These are phyloP conservation scores for Clarias batrachus DNA, from an alignment of 2,113 vertebrate genomes.

Conservation along the genomic window DNA sequence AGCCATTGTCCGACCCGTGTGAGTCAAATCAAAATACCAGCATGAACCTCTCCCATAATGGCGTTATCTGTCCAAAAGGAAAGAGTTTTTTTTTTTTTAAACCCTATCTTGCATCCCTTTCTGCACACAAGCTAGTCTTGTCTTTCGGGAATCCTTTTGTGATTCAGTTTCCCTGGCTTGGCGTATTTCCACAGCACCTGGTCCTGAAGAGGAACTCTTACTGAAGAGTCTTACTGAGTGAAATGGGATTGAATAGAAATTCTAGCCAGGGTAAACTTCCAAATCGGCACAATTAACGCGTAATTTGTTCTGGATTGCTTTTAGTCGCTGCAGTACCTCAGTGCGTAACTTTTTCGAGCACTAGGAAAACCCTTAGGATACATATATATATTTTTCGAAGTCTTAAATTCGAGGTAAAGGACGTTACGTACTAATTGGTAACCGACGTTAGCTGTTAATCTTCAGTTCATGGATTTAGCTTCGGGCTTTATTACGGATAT, in stretches of 20 bases:
- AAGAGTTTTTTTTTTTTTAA: constrained; percentile 12
- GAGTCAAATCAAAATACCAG: constrained; percentile 45
- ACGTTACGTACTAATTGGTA: constrained; percentile 35
- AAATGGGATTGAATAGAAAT: constrained; percentile 57
- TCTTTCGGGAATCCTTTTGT: constrained; percentile 28
- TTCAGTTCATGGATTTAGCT: constrained; percentile 43
- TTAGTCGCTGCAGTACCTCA: constrained; percentile 4
- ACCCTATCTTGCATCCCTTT: constrained; percentile 25
- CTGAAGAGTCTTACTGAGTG: constrained; percentile 46
- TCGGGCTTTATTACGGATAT: constrained; percentile 44
- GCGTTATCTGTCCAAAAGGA: constrained; percentile 31
- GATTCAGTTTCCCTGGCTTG: constrained; percentile 38
- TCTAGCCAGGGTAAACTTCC: constrained; percentile 51
- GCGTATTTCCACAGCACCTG: constrained; percentile 51
- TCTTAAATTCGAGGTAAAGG: constrained; percentile 26
- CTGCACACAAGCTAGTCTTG: constrained; percentile 22
- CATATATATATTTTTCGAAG: too few species aligned
- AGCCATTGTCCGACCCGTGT: constrained; percentile 32
- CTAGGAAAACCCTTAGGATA: not conserved
- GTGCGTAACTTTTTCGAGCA: constrained; percentile 6
- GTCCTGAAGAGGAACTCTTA: constrained; percentile 25
- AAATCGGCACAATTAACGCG: constrained; percentile 59
- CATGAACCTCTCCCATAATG: constrained; percentile 28
- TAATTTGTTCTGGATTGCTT: constrained; percentile 55
- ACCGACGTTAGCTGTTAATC: constrained; percentile 39